Base-by-base conservation (phyloP, 2,797 vertebrate species). In the Miichthys miiuy region DNA sequence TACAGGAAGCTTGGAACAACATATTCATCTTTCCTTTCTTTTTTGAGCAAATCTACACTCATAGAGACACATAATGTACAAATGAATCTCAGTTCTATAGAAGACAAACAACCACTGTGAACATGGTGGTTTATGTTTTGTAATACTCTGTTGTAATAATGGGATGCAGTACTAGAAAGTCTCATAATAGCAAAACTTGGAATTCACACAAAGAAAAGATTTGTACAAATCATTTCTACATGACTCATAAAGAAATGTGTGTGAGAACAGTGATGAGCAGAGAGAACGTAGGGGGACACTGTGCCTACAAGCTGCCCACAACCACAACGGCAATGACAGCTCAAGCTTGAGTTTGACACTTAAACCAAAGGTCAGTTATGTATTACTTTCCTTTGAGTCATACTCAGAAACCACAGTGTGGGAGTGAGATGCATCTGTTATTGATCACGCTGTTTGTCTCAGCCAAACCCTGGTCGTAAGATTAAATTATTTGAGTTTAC, bases 341-440 rank as follows among this genome's bases (percentile, higher is more conserved):
- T 81, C 79, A 75, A 57, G 79, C 56, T 58, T 12, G 62, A 79
- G 41, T 72, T 71, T 73, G 73, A 87, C 80, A 75, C 82, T 57
- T 23, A 69, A 68, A 68, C 60, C 23, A n/a, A 67, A 57, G 73
- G 52, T 78, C 69, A 66, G 68, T 84, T 77, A 25, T 79, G 74
- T 61, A 38, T 79, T 47, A 46, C 72, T 86, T 75, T 58, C 50
- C 54, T 34, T 81, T 85, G 85, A 88, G 77, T 91, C 90, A 90
- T 42, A 44, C 56, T 72, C 62, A 61, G 34, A 83, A 80, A 56
- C 58, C 52, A 48, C 11, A 20, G 61, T 2, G 88, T 86, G 77
- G 84, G 85, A 73, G 82, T 57, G 76, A 58, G 61, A 79, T 64
- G 74, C 83, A 91, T 87, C 84, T 89, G 87, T 73, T 87, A 81